These are phyloP conservation scores for Lobophora halterata DNA, from an alignment of 2,888 invertebrate genomes.

Conservation along the genomic window DNA sequence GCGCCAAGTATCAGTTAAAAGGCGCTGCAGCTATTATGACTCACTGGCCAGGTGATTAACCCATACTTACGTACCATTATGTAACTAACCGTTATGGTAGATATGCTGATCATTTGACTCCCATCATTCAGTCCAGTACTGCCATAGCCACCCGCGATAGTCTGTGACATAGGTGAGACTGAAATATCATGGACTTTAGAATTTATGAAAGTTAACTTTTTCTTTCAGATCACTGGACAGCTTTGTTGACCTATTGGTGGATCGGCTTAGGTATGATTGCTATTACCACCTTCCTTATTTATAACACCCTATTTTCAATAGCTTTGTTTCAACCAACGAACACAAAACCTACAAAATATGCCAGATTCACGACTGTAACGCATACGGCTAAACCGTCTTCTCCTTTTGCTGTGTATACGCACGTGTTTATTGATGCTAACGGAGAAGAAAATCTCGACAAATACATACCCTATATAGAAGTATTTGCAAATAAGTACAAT, in stretches of 20 bases:
- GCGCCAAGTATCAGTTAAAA: conserved; percentile 48
- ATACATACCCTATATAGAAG: conserved; percentile 55
- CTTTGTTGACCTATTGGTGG: conserved; percentile 63
- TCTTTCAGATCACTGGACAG: conserved; percentile 66
- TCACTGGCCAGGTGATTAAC: conserved; percentile 62
- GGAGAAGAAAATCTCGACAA: conserved; percentile 46
- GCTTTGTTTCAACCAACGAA: conserved; percentile 44
- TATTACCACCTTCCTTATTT: conserved; percentile 58
- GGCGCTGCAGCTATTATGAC: conserved; percentile 62
- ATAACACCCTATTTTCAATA: conserved; percentile 56
- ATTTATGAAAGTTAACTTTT: conserved; percentile 3
- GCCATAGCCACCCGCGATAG: no score
- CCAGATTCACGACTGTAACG: conserved; percentile 9
- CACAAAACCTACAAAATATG: conserved; percentile 31
- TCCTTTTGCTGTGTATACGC: conserved; percentile 54
- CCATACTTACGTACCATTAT: no score
- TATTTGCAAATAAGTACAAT: conserved; percentile 49
- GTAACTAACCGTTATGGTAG: no score
- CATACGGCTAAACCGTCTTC: conserved; percentile 1
- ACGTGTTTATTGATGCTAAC: conserved; percentile 48
- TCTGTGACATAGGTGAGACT: no score
- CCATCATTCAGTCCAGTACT: no score
- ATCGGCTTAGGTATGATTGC: conserved; percentile 63
- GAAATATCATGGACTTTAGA: no score
- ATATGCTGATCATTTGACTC: no score